A percentile compares a stretch with the other conserved stretches of the same genome.
Evolutionary conservation across 35 echinoderm and acorn worm species (phyloP).

Genomic region (Ophiothrix spiculata): DNA sequence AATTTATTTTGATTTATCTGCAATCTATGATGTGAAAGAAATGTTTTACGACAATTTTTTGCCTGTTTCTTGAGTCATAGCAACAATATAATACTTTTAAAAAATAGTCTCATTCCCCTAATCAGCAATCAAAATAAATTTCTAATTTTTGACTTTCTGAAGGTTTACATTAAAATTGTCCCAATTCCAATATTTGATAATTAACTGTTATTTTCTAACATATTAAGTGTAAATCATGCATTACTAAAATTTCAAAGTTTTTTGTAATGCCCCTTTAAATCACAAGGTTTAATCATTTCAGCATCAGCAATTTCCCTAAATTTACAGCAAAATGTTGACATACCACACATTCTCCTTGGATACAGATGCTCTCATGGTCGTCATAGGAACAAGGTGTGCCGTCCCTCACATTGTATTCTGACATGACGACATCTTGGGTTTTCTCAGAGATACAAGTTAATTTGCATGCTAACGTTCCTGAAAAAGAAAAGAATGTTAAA

Average conservation of each 20-base stretch:
- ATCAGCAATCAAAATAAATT: background rate
- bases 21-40: too few species aligned
- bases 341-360: constrained; percentile 85
- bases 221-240: background rate
- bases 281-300: background rate
- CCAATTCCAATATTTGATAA: too few species aligned
- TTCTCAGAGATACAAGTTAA: constrained; percentile 75
- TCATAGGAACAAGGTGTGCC: constrained; percentile 85
- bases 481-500: background rate
- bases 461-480: constrained; percentile 69
- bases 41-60: too few species aligned
- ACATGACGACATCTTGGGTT: constrained; percentile 57
- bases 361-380: constrained; percentile 73
- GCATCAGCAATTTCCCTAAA: background rate
- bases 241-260: background rate
- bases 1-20: too few species aligned
- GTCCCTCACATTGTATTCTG: constrained; percentile 78
- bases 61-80: too few species aligned
- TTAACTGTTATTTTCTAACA: too few species aligned
- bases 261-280: background rate
- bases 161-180: too few species aligned
- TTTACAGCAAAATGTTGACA: background rate
- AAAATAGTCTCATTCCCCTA: background rate
- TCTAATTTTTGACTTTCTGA: too few species aligned
- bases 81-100: too few species aligned